phyloP scores from a whole-genome alignment of 2,113 vertebrate species.

The Athene noctua region DNA sequence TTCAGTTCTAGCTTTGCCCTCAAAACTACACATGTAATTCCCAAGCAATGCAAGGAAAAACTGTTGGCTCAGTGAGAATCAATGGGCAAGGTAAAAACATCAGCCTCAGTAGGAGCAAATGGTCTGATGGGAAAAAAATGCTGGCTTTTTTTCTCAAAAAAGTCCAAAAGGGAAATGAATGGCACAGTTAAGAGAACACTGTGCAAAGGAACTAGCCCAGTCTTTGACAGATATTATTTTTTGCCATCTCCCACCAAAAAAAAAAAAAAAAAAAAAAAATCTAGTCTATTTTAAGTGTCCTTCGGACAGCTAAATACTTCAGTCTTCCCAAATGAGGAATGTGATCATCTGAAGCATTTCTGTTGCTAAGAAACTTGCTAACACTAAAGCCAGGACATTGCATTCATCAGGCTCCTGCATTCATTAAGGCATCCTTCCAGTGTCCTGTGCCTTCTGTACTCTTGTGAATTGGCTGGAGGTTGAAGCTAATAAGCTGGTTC shows the following conservation, averaged over 20 bases:
- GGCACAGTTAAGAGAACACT: background rate
- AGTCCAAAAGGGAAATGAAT: background rate
- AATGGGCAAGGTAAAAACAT: background rate
- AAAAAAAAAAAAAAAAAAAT: background rate
- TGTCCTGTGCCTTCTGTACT: background rate
- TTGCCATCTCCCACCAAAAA: background rate
- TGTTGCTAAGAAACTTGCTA: conserved; percentile 27
- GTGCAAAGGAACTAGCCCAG: background rate
- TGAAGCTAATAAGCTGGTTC: background rate
- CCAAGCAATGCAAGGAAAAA: background rate
- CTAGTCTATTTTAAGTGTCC: background rate
- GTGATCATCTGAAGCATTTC: background rate
- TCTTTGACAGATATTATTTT: background rate
- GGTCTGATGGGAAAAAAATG: background rate
- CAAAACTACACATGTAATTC: background rate
- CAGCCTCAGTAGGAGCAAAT: background rate
- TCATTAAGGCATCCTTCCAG: background rate
- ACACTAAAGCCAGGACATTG: background rate
- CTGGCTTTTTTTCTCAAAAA: background rate
- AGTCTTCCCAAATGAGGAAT: background rate
- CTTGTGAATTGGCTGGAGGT: background rate
- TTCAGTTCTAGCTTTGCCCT: background rate
- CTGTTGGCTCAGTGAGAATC: background rate
- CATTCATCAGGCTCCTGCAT: background rate
- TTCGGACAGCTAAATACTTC: background rate